Percentiles rank a stretch among this genome's conserved stretches.
Evolutionary conservation across 1,140 invertebrate species (phyloP).

Genomic region (Ips nitidus): DNA sequence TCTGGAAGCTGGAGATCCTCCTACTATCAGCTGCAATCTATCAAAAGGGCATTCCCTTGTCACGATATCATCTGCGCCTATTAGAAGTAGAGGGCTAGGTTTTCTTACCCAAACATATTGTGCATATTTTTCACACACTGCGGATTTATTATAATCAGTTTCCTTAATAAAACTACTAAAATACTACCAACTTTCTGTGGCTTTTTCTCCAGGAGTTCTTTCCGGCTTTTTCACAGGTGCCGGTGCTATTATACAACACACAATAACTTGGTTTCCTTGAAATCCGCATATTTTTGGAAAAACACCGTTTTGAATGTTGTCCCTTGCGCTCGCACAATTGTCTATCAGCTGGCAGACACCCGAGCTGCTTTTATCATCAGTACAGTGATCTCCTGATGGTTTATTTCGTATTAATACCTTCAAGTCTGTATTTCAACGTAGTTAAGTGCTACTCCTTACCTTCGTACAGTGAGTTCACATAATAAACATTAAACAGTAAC

Average conservation of each 20-base stretch:
- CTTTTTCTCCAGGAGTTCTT: conserved; percentile 24
- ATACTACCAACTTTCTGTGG: conserved; percentile 31
- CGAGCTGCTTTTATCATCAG: conserved; percentile 4
- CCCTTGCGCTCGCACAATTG: conserved; percentile 37
- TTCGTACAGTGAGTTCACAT: no score
- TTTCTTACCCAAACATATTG: conserved; percentile 35
- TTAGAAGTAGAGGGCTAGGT: conserved; percentile 31
- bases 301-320: conserved; percentile 28
- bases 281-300: conserved; percentile 42
- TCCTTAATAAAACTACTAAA: background rate
- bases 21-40: conserved; percentile 39
- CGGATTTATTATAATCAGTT: no score
- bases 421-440: no score
- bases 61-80: conserved; percentile 21
- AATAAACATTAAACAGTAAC: no score
- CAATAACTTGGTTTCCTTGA: conserved; percentile 37
- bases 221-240: conserved; percentile 8
- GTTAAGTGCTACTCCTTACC: no score
- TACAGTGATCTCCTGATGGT: conserved; percentile 36
- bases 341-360: conserved; percentile 37
- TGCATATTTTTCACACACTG: conserved; percentile 33
- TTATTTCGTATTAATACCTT: no score
- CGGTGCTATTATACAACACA: conserved; percentile 38
- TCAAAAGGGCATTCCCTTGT: conserved; percentile 42
- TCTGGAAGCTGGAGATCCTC: conserved; percentile 35